A percentile compares a stretch with the other conserved stretches of the same genome.
Evolutionary conservation across 30 jellyfish, hydroid and myxozoan genomes (phyloP).

Genomic region (Aurelia sp.): DNA sequence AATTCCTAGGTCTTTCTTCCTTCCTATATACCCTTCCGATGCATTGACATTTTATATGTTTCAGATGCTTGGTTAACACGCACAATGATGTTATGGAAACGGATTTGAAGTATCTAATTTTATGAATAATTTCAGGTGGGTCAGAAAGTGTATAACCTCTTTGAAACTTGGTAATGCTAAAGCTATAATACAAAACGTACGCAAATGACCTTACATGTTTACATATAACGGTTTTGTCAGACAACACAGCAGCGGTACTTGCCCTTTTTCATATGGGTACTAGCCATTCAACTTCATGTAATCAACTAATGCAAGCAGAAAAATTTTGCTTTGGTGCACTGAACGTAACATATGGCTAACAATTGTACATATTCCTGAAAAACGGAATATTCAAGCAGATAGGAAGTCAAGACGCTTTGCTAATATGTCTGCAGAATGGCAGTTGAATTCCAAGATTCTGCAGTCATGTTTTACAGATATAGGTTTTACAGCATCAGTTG

Average conservation of each 20-base stretch:
- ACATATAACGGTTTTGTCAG: conserved; percentile 15
- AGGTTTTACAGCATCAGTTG: conserved; percentile 1
- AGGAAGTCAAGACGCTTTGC: conserved; percentile 2
- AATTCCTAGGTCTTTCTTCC: no score
- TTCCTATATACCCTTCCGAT: no score
- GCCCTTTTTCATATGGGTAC: conserved; percentile 6
- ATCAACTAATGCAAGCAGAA: no score
- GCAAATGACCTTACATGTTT: not conserved
- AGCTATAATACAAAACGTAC: not conserved
- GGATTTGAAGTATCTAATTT: no score
- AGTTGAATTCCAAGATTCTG: not conserved
- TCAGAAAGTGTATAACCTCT: no score
- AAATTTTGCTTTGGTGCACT: conserved; percentile 20
- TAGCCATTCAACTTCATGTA: not conserved
- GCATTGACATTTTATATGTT: no score
- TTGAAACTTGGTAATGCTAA: no score
- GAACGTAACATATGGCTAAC: conserved; percentile 45
- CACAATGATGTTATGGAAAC: no score
- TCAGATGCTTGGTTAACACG: no score
- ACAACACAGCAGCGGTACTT: conserved; percentile 47
- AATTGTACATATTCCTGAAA: conserved; percentile 49
- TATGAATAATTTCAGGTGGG: no score
- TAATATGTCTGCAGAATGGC: conserved; percentile 46
- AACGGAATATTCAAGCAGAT: conserved; percentile 35
- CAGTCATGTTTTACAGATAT: not conserved